These are phyloP conservation scores for rabbit (Oryctolagus cuniculus) DNA, from an alignment of 2,113 vertebrate genomes.

Conservation along the genomic window mOryCun1.1 NC_091451.1:14128501-14129000, in stretches of 20 bases:
- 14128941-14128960: no score
- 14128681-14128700: neutral
- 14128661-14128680: neutral
- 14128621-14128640: neutral
- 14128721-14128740: slow-evolving; percentile 23
- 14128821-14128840: no score
- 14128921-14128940: no score
- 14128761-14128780: neutral
- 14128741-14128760: neutral
- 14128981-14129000: no score
- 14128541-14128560: neutral
- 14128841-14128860: no score
- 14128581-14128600: neutral
- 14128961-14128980: no score
- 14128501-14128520: neutral
- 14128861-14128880: no score
- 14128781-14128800: no score
- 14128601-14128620: neutral
- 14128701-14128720: neutral
- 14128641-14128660: neutral
- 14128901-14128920: no score
- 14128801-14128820: no score
- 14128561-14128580: neutral
- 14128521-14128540: neutral
- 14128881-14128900: no score